Evolutionary conservation across 2,888 invertebrate species (phyloP), one percentile per base, ranked within the genome.

Genomic region (Listrodromus nycthemerus): DNA sequence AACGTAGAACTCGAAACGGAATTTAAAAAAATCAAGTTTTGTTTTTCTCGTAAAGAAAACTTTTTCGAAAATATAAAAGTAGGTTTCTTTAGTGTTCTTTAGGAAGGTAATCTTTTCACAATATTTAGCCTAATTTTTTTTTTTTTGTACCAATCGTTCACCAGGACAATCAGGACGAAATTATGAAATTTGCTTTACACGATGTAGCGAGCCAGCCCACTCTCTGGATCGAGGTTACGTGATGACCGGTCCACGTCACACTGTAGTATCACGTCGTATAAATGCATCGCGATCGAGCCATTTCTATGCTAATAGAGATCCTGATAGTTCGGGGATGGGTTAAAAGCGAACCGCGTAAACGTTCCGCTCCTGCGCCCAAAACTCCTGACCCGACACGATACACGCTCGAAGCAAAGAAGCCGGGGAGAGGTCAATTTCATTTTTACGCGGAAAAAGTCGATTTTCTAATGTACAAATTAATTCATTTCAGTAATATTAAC

Each of bases 321-420:
- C 73, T 73, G 71, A 52, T 80, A 69, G 50, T 55, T 80, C 75
- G 30, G 61, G 67, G 80, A 66, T 61, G 74, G 66, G 66, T 58
- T 65, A 19, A 73, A 61, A 61, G 45, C 61, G 41, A 48, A 63
- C 45, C 61, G 45, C 45, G 88, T 87, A 88, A 88, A 89, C 87
- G 87, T 88, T 84, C 70, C 82, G 85, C 74, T 63, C 67, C 13
- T 30, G 52, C 41, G 50, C 79, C 66, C 85, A 83, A 85, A 76
- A 55, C 82, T 74, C 71, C 82, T 80, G 81, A 87, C 84, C 76
- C 74, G 48, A 55, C 85, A 76, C 88, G 86, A 52, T 73, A 65
- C 13, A 24, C 13, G 83, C 75, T 70, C 83, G 48, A 65, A 37
- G 27, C 41, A 33, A 67, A 24, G 24, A 48, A 70, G 65, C 16